These are phyloP conservation scores for Darevskia mixta DNA, from an alignment of 2,797 vertebrate genomes.

Conservation along the genomic window DNA sequence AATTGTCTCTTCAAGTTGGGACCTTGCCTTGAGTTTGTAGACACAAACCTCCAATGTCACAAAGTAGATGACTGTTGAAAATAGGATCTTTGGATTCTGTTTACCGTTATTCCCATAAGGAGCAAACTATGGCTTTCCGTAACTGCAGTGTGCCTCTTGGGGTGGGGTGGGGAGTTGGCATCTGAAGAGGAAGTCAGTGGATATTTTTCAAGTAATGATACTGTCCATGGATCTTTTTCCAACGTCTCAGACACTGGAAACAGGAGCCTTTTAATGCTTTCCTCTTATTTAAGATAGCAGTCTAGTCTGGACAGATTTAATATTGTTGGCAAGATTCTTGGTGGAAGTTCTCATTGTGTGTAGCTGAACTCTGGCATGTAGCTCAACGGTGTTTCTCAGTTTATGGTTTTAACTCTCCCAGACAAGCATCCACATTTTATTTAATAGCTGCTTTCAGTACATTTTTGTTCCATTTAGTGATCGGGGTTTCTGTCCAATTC, in stretches of 20 bases:
- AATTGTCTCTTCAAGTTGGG: no score
- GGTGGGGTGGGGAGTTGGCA: conserved; percentile 45
- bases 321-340: conserved; percentile 61
- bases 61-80: neutral
- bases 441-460: conserved; percentile 55
- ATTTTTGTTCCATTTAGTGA: conserved; percentile 52
- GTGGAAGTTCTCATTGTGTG: conserved; percentile 67
- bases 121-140: conserved; percentile 55
- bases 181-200: conserved; percentile 41
- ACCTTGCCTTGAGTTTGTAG: no score
- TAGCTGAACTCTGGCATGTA: conserved; percentile 37
- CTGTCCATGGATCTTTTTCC: conserved; percentile 47
- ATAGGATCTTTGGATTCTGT: neutral
- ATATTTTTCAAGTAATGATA: conserved; percentile 58
- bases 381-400: conserved; percentile 18
- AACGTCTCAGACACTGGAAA: conserved; percentile 55
- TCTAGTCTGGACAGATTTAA: conserved; percentile 69
- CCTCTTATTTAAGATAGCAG: conserved; percentile 57
- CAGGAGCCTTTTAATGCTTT: conserved; percentile 61
- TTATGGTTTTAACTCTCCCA: conserved; percentile 58
- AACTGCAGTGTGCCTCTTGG: conserved; percentile 42
- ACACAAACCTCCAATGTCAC: neutral
- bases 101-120: conserved; percentile 63
- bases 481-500: no score
- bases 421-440: conserved; percentile 62